Evolutionary conservation across 2,888 invertebrate genomes (phyloP), one percentile per base, ranked within the genome.

Genomic region (Xestoiulus laeticollis): DNA sequence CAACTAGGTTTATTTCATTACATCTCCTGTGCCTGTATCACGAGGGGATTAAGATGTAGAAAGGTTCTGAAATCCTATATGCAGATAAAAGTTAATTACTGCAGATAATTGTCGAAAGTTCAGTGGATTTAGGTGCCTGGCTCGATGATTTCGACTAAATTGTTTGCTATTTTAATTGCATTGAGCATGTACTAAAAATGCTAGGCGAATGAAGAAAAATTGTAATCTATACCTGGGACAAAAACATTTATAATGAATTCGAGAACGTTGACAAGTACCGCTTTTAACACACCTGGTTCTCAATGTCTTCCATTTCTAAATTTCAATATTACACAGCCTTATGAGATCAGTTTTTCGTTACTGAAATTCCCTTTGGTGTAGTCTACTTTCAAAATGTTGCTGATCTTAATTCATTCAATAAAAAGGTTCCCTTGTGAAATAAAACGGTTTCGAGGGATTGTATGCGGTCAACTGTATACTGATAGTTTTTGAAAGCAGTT

Each of bases 71-170:
- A 78, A 78, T 78, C 78, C 78, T 78, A 78, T 78, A 78, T 78
- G 78, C 78, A 78, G 78, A 78, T 78, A 78, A 78, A 78, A 78
- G 78, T 78, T 78, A 78, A 78, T 78, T 78, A 78, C 78, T 78
- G 78, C 78, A 26, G 78, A 78, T 78, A 78, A 78, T 78, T 78
- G 78, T 78, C 30, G 78, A 78, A 26, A 78, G 78, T 78, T 78
- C 78, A 78, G 78, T 78, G 78, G 78, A 78, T 78, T 30, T 26
- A 78, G 78, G 30, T 4, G 16, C 78, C 78, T 78, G 14, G 78
- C 78, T 78, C 78, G 78, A 78, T 78, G 78, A 30, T 14, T 78
- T 78, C 78, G 12, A 30, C 78, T 78, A 78, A 78, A 78, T 78
- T 78, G 78, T 78, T 78, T 78, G 78, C 12, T 30, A 78, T 78